Evolutionary conservation across 2,888 invertebrate species (phyloP), one percentile per base, ranked within the genome.

Genomic region (Plutella xylostella): DNA sequence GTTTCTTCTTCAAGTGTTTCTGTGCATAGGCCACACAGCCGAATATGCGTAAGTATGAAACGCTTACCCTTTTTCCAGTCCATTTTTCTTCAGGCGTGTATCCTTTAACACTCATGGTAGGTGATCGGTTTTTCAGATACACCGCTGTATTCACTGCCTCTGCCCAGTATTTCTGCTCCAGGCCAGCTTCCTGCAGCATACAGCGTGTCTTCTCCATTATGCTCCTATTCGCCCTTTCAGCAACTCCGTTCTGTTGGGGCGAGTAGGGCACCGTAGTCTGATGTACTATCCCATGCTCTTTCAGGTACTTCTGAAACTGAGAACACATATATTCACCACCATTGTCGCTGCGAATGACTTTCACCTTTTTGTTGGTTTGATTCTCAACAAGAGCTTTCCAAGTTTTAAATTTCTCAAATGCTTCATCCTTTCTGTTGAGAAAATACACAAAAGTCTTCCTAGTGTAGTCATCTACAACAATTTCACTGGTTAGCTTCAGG

Each of bases 231-330:
- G 48, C 45, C 4, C 60, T 28, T 44, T 68, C 66, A n/a, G 62
- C 54, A 6, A 56, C 45, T 1, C 60, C 65, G 52, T 65, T 68
- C 35, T 60, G 58, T 42, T 63, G 52, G 0, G 59, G 61, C 4
- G 51, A 54, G 33, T 62, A 53, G 0, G 61, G 52, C 3, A 57
- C 50, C 1, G 61, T 55, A 2, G 39, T 45, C 45, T 59, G 50
- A 39, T 61, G 56, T 1, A 30, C n/a, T 17, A 64, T 63, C 12
- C 57, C 60, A 21, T 51, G 19, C 4, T 42, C 28, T 28, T 37
- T 41, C n/a, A 49, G 33, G 34, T 22, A 49, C 14, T 45, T 38
- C 15, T 44, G 43, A 25, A 63, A 50, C 17, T 47, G 38, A 12
- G 31, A 21, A 43, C 48, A 55, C n/a, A 42, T 7, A 46, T 52